Evolutionary conservation across 2,113 vertebrate species (phyloP).

Genomic region (Rhea americana): DNA sequence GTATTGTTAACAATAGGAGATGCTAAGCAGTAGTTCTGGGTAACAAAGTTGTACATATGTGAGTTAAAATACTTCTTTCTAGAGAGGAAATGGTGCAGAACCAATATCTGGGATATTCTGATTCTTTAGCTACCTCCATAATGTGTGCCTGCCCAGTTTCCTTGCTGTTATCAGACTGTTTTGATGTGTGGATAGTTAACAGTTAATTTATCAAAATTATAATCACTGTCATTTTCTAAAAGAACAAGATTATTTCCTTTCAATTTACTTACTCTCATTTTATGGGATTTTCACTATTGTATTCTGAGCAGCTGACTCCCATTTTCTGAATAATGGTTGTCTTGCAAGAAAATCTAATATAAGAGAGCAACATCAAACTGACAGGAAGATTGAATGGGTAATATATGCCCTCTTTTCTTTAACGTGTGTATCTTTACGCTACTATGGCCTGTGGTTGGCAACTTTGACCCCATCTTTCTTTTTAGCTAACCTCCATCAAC

Average conservation of each 20-base stretch:
- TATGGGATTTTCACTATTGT: neutral
- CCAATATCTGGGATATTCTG: neutral
- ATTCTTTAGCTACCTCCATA: neutral
- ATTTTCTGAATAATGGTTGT: neutral
- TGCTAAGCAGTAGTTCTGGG: neutral
- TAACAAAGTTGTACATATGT: fast-evolving
- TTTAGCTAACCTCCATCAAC: conserved; percentile 33
- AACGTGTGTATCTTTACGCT: conserved; percentile 14
- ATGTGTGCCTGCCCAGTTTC: neutral
- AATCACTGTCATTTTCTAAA: neutral
- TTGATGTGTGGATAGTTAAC: neutral
- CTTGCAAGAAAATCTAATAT: conserved; percentile 8
- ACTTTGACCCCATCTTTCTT: conserved; percentile 26
- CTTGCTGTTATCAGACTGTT: neutral
- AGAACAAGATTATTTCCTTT: neutral
- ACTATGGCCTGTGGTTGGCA: neutral
- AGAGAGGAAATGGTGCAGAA: neutral
- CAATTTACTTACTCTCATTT: neutral
- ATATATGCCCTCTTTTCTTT: conserved; percentile 2
- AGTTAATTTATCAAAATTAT: neutral
- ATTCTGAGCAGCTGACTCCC: neutral
- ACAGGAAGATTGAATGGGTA: conserved; percentile 23
- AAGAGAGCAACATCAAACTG: conserved; percentile 11
- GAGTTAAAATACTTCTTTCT: neutral
- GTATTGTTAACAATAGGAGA: neutral